Conservation (phyloP, 2,797 vertebrate genomes). For the Melanotaenia trifasciata region DNA sequence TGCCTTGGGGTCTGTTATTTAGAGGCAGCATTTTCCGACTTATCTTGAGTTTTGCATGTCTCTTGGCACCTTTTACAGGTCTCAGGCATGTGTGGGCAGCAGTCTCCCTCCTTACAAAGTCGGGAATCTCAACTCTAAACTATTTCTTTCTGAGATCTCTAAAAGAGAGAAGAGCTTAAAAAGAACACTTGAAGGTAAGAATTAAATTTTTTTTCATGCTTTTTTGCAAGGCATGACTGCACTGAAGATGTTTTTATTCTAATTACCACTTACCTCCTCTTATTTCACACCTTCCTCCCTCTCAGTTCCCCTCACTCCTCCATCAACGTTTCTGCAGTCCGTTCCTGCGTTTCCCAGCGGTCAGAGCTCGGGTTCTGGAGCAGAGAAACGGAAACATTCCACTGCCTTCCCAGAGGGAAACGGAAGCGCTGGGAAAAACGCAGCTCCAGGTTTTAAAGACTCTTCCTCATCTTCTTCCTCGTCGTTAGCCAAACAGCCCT, state of each 20-base stretch:
- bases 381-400: conserved; percentile 97
- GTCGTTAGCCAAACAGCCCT: conserved; percentile 89
- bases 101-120: conserved; percentile 96
- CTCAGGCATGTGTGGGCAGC: conserved; percentile 94
- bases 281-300: conserved; percentile 13
- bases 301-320: conserved; percentile 94
- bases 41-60: conserved; percentile 31
- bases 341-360: conserved; percentile 95
- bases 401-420: conserved; percentile 94
- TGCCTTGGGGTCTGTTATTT: background rate
- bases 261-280: background rate
- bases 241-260: conserved; percentile 24
- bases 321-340: conserved; percentile 96
- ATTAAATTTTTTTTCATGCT: background rate
- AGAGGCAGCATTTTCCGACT: conserved; percentile 19
- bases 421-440: conserved; percentile 78
- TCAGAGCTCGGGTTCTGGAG: conserved; percentile 87
- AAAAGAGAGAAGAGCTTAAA: conserved; percentile 98
- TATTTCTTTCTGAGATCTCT: conserved; percentile 96
- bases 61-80: conserved; percentile 81
- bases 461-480: conserved; percentile 81
- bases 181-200: conserved; percentile 95
- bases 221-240: background rate
- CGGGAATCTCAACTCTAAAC: conserved; percentile 97
- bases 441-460: conserved; percentile 90